Evolutionary conservation across 2,888 invertebrate species (phyloP), one percentile per base, ranked within the genome.

Genomic region (Caenorhabditis becei): DNA sequence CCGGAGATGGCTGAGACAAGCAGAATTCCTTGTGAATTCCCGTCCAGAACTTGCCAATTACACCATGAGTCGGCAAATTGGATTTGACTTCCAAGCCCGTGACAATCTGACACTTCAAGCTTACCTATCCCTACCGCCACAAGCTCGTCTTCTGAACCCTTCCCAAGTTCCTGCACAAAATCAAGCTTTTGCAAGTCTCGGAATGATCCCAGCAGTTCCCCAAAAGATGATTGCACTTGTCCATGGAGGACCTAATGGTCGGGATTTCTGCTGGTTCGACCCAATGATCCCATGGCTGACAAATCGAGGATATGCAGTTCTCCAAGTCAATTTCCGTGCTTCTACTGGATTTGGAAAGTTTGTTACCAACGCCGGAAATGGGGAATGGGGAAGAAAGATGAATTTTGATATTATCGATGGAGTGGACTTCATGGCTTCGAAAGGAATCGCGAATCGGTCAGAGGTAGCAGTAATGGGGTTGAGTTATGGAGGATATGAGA

Each of bases 371-470:
- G 89, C 89, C 20, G 90, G 91, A 53, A 89, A 91, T 67, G 90
- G 91, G 16, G 91, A 91, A 79, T 91, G 91, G 91, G 91, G 90
- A 44, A 62, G 89, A 10, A 90, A 90, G 75, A 91, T 91, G 91
- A 90, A 91, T 61, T 87, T 88, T 62, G 91, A 91, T 59, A 82
- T 91, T 16, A 74, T 91, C 37, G 91, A 91, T 58, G 91, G 88
- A 2, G 88, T 90, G 26, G 88, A 90, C 51, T 91, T 89, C 70
- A 86, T 87, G 1, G 84, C 89, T 26, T 81, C 85, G 8, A 87
- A 87, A 37, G 89, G 89, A 51, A 87, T 89, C 51, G 88, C 89
- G 24, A 80, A 87, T 61, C 56, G 85, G 32, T 77, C 83, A 35
- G 78, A 85, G 28, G 82, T 89, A 8, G 89, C 89, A 11, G 86